Evolutionary conservation across 2,888 invertebrate species (phyloP).

Genomic region (Lottia scabra): DNA sequence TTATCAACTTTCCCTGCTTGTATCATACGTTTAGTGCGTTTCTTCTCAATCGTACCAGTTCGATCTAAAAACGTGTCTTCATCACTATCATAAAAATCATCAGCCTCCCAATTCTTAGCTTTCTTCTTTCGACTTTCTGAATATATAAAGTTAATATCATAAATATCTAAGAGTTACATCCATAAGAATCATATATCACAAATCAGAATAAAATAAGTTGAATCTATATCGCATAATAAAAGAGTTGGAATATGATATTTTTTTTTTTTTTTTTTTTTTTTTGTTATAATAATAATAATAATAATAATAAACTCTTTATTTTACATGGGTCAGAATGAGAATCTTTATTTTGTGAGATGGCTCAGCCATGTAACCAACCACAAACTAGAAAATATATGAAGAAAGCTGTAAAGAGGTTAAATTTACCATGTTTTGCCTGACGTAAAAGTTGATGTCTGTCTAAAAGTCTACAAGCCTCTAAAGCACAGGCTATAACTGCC

Average conservation of each 20-base stretch:
- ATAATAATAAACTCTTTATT: too few species aligned
- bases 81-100: constrained; percentile 93
- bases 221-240: too few species aligned
- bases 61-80: constrained; percentile 96
- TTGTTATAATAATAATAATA: too few species aligned
- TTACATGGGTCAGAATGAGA: too few species aligned
- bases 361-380: too few species aligned
- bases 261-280: too few species aligned
- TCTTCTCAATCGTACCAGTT: constrained; percentile 91
- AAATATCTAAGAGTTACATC: background rate
- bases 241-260: too few species aligned
- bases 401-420: background rate
- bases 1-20: constrained; percentile 70
- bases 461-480: constrained; percentile 93
- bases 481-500: constrained; percentile 89
- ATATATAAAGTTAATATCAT: too few species aligned
- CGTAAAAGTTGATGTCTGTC: constrained; percentile 88
- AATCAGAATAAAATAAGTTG: too few species aligned
- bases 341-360: too few species aligned
- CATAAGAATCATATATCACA: background rate
- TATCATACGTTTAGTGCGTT: constrained; percentile 82
- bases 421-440: constrained; percentile 86
- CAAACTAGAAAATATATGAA: background rate
- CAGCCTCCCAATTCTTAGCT: constrained; percentile 80
- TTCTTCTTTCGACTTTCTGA: constrained; percentile 78